Conservation (phyloP, 2,797 vertebrate genomes). For the Chelonia mydas region DNA sequence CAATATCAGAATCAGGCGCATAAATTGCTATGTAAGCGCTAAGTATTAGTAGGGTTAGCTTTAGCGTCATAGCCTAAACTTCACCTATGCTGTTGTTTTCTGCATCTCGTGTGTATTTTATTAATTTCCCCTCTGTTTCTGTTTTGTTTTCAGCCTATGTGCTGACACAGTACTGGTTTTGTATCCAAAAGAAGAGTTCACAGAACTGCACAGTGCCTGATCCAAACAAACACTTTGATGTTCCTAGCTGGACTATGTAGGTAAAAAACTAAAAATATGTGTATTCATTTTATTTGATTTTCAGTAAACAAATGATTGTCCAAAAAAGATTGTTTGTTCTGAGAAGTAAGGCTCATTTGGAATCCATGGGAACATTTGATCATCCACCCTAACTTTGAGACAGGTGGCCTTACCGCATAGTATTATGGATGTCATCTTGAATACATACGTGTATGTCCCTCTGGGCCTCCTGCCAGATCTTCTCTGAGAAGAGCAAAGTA, state of each 20-base stretch:
- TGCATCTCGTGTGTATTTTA: background rate
- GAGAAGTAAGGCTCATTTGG: background rate
- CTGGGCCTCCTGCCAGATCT: background rate
- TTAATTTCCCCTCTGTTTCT: background rate
- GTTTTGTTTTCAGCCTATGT: constrained; percentile 62
- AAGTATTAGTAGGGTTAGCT: background rate
- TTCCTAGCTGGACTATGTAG: constrained; percentile 68
- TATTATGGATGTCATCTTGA: background rate
- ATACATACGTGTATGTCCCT: background rate
- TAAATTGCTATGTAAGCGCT: background rate
- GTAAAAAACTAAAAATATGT: constrained; percentile 24
- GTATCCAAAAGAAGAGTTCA: constrained; percentile 52
- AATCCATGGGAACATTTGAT: background rate
- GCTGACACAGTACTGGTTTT: constrained; percentile 46
- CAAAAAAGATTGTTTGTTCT: background rate
- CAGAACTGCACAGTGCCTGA: constrained; percentile 48
- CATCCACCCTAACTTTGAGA: background rate
- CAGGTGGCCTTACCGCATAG: background rate
- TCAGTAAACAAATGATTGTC: background rate
- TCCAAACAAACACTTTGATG: constrained; percentile 40
- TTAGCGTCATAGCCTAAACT: background rate
- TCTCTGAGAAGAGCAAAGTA: background rate
- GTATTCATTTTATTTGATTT: background rate
- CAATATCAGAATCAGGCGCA: background rate
- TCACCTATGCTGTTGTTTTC: background rate